Evolutionary conservation across 2,888 invertebrate species (phyloP).

Genomic region (Luffia ferchaultella): DNA sequence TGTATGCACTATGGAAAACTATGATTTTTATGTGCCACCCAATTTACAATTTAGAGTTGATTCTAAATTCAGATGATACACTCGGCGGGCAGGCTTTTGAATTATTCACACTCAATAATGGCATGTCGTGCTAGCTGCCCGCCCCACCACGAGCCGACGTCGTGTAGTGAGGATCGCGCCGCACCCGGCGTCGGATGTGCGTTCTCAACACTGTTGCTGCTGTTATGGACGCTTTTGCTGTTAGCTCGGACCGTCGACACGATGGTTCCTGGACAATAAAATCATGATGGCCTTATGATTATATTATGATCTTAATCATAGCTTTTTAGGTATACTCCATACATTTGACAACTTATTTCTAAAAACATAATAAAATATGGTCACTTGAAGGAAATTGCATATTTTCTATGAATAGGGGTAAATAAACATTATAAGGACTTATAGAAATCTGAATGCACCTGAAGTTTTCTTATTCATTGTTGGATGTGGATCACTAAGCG

Average conservation of each 20-base stretch:
- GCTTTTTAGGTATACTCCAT: too few species aligned
- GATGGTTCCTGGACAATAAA: too few species aligned
- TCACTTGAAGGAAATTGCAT: too few species aligned
- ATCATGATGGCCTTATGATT: too few species aligned
- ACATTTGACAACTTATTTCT: too few species aligned
- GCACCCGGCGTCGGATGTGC: slow-evolving; percentile 8
- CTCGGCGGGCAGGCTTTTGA: too few species aligned
- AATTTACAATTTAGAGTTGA: too few species aligned
- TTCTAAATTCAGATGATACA: too few species aligned
- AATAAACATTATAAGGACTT: background rate
- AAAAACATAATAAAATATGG: too few species aligned
- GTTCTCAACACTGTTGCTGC: slow-evolving; percentile 1
- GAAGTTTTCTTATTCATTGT: slow-evolving; percentile 68
- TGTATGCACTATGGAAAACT: too few species aligned
- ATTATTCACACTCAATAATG: background rate
- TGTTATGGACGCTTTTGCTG: slow-evolving; percentile 12
- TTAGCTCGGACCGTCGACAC: background rate
- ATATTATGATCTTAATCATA: slow-evolving; percentile 29
- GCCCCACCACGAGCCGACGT: slow-evolving; percentile 88
- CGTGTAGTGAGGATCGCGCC: slow-evolving; percentile 61
- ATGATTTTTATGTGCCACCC: too few species aligned
- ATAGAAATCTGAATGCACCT: slow-evolving; percentile 45
- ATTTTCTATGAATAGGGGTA: background rate
- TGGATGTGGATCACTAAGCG: slow-evolving; percentile 76
- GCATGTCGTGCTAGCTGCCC: slow-evolving; percentile 67